A percentile compares a stretch with the other conserved stretches of the same genome.
Evolutionary conservation across 2,113 vertebrate species (phyloP).

Genomic region (Scomber colias): DNA sequence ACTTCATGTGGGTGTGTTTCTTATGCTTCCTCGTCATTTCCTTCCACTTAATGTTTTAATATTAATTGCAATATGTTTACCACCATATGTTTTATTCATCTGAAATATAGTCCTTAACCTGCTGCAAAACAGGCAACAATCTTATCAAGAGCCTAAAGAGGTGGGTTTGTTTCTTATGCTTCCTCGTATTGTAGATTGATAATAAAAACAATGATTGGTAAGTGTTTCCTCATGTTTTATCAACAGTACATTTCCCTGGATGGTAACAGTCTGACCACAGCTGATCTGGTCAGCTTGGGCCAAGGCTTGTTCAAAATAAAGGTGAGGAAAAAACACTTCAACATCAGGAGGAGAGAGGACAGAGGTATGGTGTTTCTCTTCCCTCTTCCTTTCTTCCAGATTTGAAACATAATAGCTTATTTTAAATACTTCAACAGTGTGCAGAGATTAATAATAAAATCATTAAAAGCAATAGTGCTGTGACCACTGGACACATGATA

Average conservation of each 20-base stretch:
- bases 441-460: no score
- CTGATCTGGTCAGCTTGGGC: conserved; percentile 14
- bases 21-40: no score
- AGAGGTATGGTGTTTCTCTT: background rate
- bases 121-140: background rate
- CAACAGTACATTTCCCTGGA: conserved; percentile 5
- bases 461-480: no score
- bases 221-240: background rate
- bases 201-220: background rate
- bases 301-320: conserved; percentile 13
- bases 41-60: no score
- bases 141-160: conserved; percentile 15
- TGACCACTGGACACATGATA: no score
- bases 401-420: no score
- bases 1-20: no score
- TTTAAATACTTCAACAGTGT: no score
- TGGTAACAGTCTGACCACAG: conserved; percentile 12
- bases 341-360: background rate
- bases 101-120: background rate
- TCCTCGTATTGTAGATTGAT: no score
- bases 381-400: no score
- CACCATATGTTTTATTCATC: background rate
- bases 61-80: background rate
- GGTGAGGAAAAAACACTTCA: background rate
- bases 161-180: background rate